Conservation (phyloP, 2,113 vertebrate species). For the Muscicapa adusta region DNA sequence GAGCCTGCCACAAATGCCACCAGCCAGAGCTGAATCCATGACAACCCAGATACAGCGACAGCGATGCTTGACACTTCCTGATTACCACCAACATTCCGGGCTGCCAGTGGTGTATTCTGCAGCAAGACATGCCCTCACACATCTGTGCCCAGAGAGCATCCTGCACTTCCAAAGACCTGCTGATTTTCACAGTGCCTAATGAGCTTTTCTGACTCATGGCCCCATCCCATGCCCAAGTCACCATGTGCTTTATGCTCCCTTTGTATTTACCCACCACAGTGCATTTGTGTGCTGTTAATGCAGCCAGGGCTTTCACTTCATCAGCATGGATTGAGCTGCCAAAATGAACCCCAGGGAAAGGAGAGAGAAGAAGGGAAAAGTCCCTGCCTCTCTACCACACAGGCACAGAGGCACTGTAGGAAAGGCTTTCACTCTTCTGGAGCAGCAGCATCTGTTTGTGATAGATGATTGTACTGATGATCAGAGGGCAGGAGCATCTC, state of each 20-base stretch:
- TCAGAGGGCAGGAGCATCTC: background rate
- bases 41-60: background rate
- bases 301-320: conserved; percentile 38
- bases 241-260: background rate
- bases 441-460: background rate
- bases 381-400: background rate
- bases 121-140: background rate
- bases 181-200: background rate
- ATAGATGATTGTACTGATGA: background rate
- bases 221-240: background rate
- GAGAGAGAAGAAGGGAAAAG: background rate
- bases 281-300: conserved; percentile 30
- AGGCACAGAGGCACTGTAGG: background rate
- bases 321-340: background rate
- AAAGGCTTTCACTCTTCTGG: background rate
- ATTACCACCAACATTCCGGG: background rate
- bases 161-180: background rate
- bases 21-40: conserved; percentile 38
- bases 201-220: background rate
- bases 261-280: background rate
- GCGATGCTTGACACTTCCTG: background rate
- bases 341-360: conserved; percentile 5
- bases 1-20: background rate
- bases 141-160: background rate
- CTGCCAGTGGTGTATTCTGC: background rate